Conservation (phyloP, 2,113 vertebrate species). For the Xiphias gladius region DNA sequence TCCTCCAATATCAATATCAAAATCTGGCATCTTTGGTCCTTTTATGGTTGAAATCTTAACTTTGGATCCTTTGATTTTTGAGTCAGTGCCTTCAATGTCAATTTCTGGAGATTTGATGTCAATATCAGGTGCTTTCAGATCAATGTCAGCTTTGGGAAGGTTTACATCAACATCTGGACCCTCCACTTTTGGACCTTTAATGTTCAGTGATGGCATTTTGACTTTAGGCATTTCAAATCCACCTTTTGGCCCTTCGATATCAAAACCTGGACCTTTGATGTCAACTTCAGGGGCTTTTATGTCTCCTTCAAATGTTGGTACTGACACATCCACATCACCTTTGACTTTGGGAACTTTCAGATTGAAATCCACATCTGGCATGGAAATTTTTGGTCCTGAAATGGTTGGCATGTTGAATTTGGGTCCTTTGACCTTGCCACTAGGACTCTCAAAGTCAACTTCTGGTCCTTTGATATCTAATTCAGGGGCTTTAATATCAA, state of each 20-base stretch:
- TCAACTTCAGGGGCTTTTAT: conserved; percentile 60
- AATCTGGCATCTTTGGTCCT: neutral
- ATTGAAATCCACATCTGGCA: conserved; percentile 79
- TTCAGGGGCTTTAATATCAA: conserved; percentile 69
- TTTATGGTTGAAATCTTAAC: conserved; percentile 14
- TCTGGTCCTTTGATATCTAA: conserved; percentile 63
- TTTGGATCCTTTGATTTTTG: conserved; percentile 30
- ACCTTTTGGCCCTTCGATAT: conserved; percentile 26
- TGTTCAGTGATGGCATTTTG: neutral
- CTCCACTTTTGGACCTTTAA: neutral
- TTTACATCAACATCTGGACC: conserved; percentile 31
- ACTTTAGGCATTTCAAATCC: conserved; percentile 13
- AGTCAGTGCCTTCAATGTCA: neutral
- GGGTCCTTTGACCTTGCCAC: conserved; percentile 68
- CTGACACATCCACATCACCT: conserved; percentile 59
- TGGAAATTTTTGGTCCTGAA: neutral
- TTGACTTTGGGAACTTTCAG: conserved; percentile 80
- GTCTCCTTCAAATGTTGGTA: conserved; percentile 57
- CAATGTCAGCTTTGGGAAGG: neutral
- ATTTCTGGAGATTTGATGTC: conserved; percentile 4
- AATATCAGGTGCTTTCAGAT: neutral
- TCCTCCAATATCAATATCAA: conserved; percentile 54
- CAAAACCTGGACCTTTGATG: too few species aligned
- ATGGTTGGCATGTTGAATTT: conserved; percentile 50
- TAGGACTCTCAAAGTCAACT: conserved; percentile 60